Percentiles rank a stretch among this genome's conserved stretches.
phyloP scores from a whole-genome alignment of 92 coral and sea anemone genomes.

The Parazoanthus atlanticus region DNA sequence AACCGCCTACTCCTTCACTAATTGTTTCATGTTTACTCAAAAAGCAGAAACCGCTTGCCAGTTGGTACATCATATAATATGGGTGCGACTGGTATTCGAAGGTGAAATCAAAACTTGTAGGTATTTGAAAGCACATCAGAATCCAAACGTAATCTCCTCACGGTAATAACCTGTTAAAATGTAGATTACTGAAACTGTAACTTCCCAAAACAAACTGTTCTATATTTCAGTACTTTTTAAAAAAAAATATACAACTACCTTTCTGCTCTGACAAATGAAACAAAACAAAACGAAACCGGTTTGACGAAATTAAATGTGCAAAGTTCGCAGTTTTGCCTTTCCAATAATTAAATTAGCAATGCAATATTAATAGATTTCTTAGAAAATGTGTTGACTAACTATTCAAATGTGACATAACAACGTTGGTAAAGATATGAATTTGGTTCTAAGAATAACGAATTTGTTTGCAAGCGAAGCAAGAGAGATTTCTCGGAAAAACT shows the following conservation, averaged over 20 bases:
- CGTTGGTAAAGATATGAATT: too few species aligned
- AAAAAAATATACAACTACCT: too few species aligned
- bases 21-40: neutral
- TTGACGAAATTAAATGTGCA: neutral
- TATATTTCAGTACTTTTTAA: neutral
- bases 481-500: neutral
- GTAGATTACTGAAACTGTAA: neutral
- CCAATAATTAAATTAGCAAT: neutral
- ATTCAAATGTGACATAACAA: neutral
- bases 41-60: neutral
- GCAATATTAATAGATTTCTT: constrained; percentile 5
- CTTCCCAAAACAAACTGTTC: neutral
- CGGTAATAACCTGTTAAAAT: neutral
- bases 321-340: neutral
- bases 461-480: neutral
- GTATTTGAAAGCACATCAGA: neutral
- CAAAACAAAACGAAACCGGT: constrained; percentile 11
- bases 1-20: neutral
- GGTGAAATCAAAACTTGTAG: neutral
- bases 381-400: neutral
- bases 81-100: neutral
- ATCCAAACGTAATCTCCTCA: neutral
- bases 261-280: neutral
- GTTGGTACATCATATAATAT: neutral
- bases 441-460: neutral